Base-by-base conservation (phyloP, 2,888 invertebrate species). In the Nomada ferruginata region DNA sequence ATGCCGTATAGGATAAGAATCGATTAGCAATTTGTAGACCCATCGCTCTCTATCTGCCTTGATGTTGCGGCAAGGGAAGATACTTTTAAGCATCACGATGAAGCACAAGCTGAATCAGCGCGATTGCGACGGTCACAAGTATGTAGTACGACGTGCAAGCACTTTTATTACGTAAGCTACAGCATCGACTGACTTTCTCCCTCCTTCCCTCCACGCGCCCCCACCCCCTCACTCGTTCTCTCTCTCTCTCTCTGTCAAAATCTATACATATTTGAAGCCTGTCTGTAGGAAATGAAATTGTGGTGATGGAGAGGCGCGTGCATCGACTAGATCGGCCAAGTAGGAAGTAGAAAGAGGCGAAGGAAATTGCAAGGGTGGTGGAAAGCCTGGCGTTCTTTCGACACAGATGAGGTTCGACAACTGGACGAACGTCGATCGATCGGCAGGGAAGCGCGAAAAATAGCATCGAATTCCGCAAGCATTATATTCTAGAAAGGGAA, bases 161-260 rank as follows among this genome's bases (percentile, higher is more conserved):
- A 74, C 79, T 85, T 85, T 47, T 60, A 73, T 85, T 85, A 85
- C 65, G 78, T 83, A 85, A 85, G 60, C 29, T 11, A 20, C 26
- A 61, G 70, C 53, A n/a, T 11, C 44, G 26, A 57, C 57, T 73
- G 61, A 71, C 11, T 15, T 15, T 47, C 47, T 13, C 47, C 15
- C 47, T 47, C 47, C 15, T 13, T 10, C 47, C 47, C 3, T 36
- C 36, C 36, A 9, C 7, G 1, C 36, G 0, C 1, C 7, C 36
- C 36, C 36, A 1, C 36, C 7, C 36, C 36, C 36, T 7, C 36
- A 5, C 29, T 4, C 29, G 0, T 5, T 29, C 29, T 29, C 29
- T 5, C 29, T 29, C 29, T 29, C 29, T 29, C 29, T 7, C 36
- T 7, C 36, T 36, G 36, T 36, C 36, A 36, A 36, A 36, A 36